Base-by-base conservation (phyloP, 1,140 invertebrate species). In the Achatina immaculata region DNA sequence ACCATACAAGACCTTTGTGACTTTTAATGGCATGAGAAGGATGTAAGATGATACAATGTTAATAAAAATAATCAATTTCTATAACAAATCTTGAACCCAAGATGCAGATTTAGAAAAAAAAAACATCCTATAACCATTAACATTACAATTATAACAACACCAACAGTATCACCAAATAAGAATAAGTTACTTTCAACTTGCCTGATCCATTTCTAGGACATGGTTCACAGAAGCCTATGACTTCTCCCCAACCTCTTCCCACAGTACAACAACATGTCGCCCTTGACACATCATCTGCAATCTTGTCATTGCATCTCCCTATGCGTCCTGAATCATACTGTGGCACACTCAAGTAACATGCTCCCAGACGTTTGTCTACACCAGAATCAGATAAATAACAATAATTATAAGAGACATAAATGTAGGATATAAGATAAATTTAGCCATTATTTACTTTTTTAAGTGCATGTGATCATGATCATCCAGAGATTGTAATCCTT, bases 221-320 rank as follows among this genome's bases (percentile, higher is more conserved):
- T 3, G 94, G 86, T 87, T 96, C 95, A 91, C 96, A 97, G 66
- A 93, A 92, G 0, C 88, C 88, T 28, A 77, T 81, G 24, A 83
- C 81, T 42, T 95, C 94, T 34, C 96, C 96, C 96, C 96, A 97
- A 0, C 95, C 95, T 82, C 93, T 94, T 58, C 96, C 96, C 28
- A 96, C 93, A 69, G 95, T 95, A 90, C 96, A 97, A 88, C 96
- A 97, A 87, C 96, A 97, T 0, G 95, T 94, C 0, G 96, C 94
- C 90, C 95, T 94, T 0, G 95, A 95, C 1, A 96, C 94, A 82
- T 91, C 88, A 21, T 91, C 87, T 4, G 93, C 95, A 89, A 93
- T 93, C 90, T 90, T 94, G 42, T 91, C 88, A 24, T 88, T 87
- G 85, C 94, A 94, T 21, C 92, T 84, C 38, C 91, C 91, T 68